Base-by-base conservation (phyloP, 2,888 invertebrate genomes). In the Metellina segmentata region DNA sequence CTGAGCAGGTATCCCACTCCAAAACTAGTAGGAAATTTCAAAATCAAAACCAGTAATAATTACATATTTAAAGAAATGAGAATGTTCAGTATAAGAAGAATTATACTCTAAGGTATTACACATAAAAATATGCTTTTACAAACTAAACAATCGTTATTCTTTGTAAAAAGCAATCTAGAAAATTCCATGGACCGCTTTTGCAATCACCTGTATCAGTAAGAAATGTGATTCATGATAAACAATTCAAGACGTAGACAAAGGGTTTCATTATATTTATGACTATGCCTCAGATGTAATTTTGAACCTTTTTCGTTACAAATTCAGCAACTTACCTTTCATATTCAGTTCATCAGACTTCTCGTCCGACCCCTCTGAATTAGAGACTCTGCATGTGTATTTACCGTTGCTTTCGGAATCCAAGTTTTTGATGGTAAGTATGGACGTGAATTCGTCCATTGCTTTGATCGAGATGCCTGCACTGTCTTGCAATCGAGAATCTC, bases 331-430 rank as follows among this genome's bases (percentile, higher is more conserved):
- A 79, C 79, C 79, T 52, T 74, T 85, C 71, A 86, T 82, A 6
- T 74, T 53, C 16, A 90, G 34, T 6, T 51, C 20, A 6, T 72
- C 69, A 7, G 90, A 86, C 9, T 90, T 72, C 51, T 90, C 49
- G 61, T 86, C 86, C 0, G 11, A 61, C 7, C 90, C 90, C 71
- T 19, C 81, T 0, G n/a, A 9, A 53, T 93, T 93, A 19, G 83
- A 49, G 2, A 90, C 93, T 34, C 9, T 51, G 70, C 93, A 93
- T 0, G 93, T 90, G 71, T 90, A 90, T 8, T 90, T 90, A 6
- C 90, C 93, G n/a, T 86, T 90, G 61, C 82, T 81, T 5, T 86
- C 81, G 7, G 90, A 16, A 49, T 74, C 79, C 19, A 90, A 48
- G n/a, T 75, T 81, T n/a, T 85, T 34, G 19, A 90, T 81, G 7